Evolutionary conservation across 2,113 vertebrate species (phyloP).

Genomic region (Rhizomys pruinosus): DNA sequence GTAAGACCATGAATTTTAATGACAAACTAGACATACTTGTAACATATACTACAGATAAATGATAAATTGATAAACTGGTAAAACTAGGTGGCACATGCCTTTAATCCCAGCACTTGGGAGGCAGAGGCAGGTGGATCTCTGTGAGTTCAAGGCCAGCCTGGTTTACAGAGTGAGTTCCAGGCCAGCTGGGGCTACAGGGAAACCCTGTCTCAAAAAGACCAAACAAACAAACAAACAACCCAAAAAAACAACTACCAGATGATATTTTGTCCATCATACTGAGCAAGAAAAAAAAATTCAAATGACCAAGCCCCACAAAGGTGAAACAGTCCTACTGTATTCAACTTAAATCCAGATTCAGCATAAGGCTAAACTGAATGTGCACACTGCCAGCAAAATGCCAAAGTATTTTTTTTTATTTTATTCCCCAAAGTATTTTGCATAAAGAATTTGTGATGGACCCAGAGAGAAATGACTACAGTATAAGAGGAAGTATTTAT

Average conservation of each 20-base stretch:
- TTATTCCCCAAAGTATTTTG: not conserved
- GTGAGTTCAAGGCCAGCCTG: no score
- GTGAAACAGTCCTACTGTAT: not conserved
- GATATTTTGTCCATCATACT: not conserved
- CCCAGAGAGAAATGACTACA: conserved; percentile 11
- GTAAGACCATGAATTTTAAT: not conserved
- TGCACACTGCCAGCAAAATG: not conserved
- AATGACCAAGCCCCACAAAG: conserved; percentile 11
- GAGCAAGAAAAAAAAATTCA: not conserved
- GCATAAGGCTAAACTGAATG: not conserved
- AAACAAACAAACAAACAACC: no score
- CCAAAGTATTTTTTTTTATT: not conserved
- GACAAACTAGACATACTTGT: not conserved
- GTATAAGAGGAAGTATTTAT: conserved; percentile 16
- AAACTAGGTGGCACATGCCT: no score
- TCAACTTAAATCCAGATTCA: not conserved
- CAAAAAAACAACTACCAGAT: conserved; percentile 23
- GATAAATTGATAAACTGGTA: not conserved
- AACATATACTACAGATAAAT: not conserved
- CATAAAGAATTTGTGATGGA: not conserved
- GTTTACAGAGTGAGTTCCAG: no score
- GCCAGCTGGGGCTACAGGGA: no score
- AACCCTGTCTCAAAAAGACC: no score
- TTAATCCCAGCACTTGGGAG: no score
- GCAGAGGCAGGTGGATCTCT: no score